A percentile compares a stretch with the other conserved stretches of the same genome.
Evolutionary conservation across 2,888 invertebrate genomes (phyloP).

Genomic region (Belgica antarctica): DNA sequence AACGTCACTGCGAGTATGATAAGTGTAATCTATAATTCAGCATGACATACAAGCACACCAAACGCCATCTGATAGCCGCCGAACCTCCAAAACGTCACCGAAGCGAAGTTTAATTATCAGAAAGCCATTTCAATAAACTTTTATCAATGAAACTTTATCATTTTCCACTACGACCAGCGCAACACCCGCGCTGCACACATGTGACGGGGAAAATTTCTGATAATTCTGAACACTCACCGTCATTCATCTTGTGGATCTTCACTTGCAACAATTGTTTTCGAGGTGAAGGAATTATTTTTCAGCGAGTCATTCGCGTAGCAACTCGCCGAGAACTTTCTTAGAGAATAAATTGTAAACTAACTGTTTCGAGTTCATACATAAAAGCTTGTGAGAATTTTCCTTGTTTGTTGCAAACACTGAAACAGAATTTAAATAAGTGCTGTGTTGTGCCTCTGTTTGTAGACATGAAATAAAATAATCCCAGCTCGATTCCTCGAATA

Average conservation of each 20-base stretch:
- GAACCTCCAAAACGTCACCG: too few species aligned
- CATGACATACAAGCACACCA: not conserved
- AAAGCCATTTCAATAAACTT: slow-evolving; percentile 13
- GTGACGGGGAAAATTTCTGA: slow-evolving; percentile 7
- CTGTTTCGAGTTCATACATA: slow-evolving; percentile 13
- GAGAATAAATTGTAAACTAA: slow-evolving; percentile 39
- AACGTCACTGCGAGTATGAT: not conserved
- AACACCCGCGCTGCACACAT: slow-evolving; percentile 1
- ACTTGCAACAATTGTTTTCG: not conserved
- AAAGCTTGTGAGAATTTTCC: slow-evolving; percentile 25
- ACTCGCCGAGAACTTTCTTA: slow-evolving; percentile 35
- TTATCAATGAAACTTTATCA: slow-evolving; percentile 42
- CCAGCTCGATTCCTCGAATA: too few species aligned
- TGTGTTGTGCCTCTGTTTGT: slow-evolving; percentile 22
- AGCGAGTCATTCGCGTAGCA: slow-evolving; percentile 28
- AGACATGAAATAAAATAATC: slow-evolving; percentile 13
- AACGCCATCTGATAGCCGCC: too few species aligned
- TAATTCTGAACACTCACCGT: slow-evolving; percentile 39
- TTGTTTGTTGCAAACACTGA: slow-evolving; percentile 40
- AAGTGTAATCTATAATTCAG: not conserved
- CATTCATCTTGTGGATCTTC: slow-evolving; percentile 20
- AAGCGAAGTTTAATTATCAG: not conserved
- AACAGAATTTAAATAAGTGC: slow-evolving; percentile 27
- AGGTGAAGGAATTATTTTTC: not conserved
- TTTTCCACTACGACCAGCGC: slow-evolving; percentile 33